phyloP scores from a whole-genome alignment of 1,140 invertebrate genomes.

The Aphaenogaster rudis region DNA sequence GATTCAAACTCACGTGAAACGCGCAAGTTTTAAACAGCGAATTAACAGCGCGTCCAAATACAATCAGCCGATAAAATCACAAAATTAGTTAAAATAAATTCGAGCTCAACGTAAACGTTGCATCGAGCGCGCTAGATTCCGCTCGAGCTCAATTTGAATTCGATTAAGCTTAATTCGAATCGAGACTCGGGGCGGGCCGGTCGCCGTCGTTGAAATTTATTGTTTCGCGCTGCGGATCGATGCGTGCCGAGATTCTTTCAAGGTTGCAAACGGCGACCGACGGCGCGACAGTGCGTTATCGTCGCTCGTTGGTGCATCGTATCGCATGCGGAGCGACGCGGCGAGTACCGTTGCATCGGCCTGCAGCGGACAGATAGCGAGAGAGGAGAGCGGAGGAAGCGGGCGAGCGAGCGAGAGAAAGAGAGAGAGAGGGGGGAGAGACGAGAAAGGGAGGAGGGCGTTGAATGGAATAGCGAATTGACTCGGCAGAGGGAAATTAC shows the following conservation, averaged over 20 bases:
- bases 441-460: background rate
- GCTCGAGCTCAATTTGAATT: background rate
- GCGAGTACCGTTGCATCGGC: constrained; percentile 72
- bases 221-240: constrained; percentile 14
- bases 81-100: background rate
- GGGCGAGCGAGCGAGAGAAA: background rate
- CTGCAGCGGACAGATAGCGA: constrained; percentile 57
- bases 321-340: constrained; percentile 15
- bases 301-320: constrained; percentile 6
- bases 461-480: constrained; percentile 76
- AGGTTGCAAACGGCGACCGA: constrained; percentile 31
- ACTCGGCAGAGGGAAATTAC: constrained; percentile 68
- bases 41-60: background rate
- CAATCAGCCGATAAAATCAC: background rate
- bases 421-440: background rate
- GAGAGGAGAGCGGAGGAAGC: constrained; percentile 20
- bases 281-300: constrained; percentile 45
- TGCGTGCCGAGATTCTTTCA: constrained; percentile 49
- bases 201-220: constrained; percentile 19
- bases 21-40: background rate
- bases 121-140: background rate
- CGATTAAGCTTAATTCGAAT: constrained; percentile 2
- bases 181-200: too few species aligned
- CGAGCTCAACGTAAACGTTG: background rate
- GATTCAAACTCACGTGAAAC: background rate